A percentile compares a stretch with the other conserved stretches of the same genome.
Conservation (phyloP, 2,888 invertebrate genomes). For the Cinara cedri region DNA sequence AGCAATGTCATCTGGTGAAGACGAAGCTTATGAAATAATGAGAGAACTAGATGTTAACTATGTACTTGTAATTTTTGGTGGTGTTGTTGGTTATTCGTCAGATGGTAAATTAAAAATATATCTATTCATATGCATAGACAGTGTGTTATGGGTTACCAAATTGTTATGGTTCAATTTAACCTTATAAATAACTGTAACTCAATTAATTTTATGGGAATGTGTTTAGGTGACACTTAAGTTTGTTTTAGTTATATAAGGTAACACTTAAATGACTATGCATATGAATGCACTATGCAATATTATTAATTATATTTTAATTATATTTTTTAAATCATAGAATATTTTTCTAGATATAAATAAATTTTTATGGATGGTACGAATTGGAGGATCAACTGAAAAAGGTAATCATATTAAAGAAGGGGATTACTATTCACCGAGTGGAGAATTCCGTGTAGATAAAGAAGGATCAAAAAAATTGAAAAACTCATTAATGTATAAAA, state of each 20-base stretch:
- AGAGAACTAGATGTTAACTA: slow-evolving; percentile 95
- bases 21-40: slow-evolving; percentile 98
- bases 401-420: slow-evolving; percentile 95
- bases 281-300: too few species aligned
- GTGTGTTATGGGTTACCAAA: too few species aligned
- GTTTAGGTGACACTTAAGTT: too few species aligned
- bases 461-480: slow-evolving; percentile 90
- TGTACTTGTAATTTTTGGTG: slow-evolving; percentile 97
- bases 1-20: slow-evolving; percentile 97
- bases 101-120: slow-evolving; percentile 73
- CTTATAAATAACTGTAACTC: too few species aligned
- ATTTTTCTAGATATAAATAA: slow-evolving; percentile 86
- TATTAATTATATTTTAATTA: slow-evolving; percentile 5
- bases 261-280: too few species aligned
- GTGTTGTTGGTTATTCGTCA: slow-evolving; percentile 97
- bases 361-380: slow-evolving; percentile 98
- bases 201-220: too few species aligned
- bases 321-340: slow-evolving; percentile 3
- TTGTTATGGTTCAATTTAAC: too few species aligned
- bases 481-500: slow-evolving; percentile 99
- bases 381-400: slow-evolving; percentile 93
- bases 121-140: too few species aligned
- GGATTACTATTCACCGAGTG: slow-evolving; percentile 94
- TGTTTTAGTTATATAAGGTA: too few species aligned
- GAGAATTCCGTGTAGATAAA: slow-evolving; percentile 95